phyloP scores from a whole-genome alignment of 2,888 invertebrate species.

The Subacronicta megacephala region DNA sequence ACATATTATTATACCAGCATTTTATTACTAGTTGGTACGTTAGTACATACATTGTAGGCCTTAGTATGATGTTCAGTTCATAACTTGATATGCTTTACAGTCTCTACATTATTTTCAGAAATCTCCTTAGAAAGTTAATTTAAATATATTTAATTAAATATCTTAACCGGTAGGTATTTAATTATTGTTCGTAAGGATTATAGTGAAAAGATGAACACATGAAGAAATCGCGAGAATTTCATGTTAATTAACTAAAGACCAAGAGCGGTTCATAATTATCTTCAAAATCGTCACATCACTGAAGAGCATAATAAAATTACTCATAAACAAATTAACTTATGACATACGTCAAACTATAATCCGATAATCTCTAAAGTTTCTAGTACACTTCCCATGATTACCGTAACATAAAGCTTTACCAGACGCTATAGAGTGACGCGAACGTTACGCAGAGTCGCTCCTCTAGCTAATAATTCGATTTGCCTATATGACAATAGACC shows the following conservation, averaged over 20 bases:
- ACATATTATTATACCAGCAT: too few relatives aligned
- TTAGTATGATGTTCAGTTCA: too few relatives aligned
- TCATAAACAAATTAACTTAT: constrained; percentile 31
- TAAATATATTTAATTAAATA: too few relatives aligned
- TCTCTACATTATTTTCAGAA: too few relatives aligned
- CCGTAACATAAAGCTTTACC: constrained; percentile 11
- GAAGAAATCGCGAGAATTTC: too few relatives aligned
- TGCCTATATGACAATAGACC: constrained; percentile 42
- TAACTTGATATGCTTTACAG: too few relatives aligned
- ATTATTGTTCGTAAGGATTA: too few relatives aligned
- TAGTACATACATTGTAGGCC: too few relatives aligned
- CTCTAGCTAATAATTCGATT: constrained; percentile 53
- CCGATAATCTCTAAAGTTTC: constrained; percentile 27
- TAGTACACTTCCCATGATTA: constrained; percentile 17
- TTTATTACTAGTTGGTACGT: too few relatives aligned
- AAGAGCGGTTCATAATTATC: background rate
- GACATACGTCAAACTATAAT: constrained; percentile 29
- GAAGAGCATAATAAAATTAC: constrained; percentile 33
- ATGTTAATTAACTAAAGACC: background rate
- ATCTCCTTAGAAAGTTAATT: too few relatives aligned
- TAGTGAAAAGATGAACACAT: too few relatives aligned
- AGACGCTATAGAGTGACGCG: constrained; percentile 11
- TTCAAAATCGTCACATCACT: constrained; percentile 12
- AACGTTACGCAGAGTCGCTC: constrained; percentile 31
- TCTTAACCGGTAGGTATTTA: too few relatives aligned